Conservation (phyloP, 2,113 vertebrate species). For the Anolis carolinensis region DNA sequence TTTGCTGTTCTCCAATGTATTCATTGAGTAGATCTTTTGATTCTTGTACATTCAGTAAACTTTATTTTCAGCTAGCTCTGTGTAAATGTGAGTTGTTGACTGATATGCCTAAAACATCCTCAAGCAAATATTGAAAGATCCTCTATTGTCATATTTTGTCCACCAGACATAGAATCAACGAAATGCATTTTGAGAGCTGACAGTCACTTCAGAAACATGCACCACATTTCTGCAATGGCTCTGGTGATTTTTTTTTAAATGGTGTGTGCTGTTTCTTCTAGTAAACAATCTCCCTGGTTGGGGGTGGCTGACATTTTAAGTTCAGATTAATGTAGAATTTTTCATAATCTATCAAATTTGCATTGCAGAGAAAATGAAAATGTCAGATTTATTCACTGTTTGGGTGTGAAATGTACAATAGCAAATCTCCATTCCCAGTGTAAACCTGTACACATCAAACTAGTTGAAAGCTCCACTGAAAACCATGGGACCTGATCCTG, state of each 20-base stretch:
- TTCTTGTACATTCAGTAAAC: no score
- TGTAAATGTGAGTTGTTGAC: no score
- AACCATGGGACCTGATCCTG: background rate
- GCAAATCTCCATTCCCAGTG: background rate
- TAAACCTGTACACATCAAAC: background rate
- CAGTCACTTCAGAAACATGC: background rate
- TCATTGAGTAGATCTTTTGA: no score
- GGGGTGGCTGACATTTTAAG: background rate
- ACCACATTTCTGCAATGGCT: background rate
- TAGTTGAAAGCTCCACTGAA: background rate
- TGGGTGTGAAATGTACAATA: background rate
- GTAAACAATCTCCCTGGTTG: background rate
- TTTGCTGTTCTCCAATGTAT: no score
- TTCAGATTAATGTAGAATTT: background rate
- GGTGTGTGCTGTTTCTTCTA: background rate
- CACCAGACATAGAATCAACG: background rate
- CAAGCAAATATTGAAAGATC: background rate
- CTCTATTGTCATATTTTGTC: background rate
- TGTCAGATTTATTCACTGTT: background rate
- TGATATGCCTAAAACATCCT: background rate
- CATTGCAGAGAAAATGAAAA: background rate
- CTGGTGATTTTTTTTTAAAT: background rate
- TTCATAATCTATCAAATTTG: background rate
- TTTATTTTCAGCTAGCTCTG: no score
- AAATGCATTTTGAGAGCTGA: background rate